Evolutionary conservation across 2,797 vertebrate species (phyloP), one percentile per base, ranked within the genome.

Genomic region (Acrocephalus scirpaceus): DNA sequence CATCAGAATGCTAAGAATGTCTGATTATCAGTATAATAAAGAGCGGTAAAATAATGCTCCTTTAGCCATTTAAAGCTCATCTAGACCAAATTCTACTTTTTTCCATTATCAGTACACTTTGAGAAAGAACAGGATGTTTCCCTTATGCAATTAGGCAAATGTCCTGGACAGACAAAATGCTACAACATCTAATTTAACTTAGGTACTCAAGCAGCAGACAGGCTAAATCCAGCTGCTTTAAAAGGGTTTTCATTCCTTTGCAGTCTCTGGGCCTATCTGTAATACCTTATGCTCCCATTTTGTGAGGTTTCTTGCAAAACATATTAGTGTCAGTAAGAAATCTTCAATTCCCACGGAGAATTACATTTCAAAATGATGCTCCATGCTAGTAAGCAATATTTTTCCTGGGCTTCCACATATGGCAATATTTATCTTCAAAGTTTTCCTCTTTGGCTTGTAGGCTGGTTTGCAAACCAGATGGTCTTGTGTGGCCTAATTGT

Each of bases 381-480:
- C 84, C 4, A 0, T 96, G 91, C 92, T 96, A 98, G 96, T 97
- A 97, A 98, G 97, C 96, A 97, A 98, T 96, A 96, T 97, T 98
- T 97, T 97, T 97, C 94, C 94, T 97, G 95, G 95, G 92, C 95
- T 97, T 98, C 95, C 98, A 98, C 98, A 98, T 98, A 97, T 98
- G 98, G 98, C 97, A 98, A 96, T 98, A 98, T 98, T 98, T 98
- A 98, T 98, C 98, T 98, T 98, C 97, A 98, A 98, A 98, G 98
- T 97, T 97, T 97, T 97, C 95, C 94, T 96, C 91, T 97, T 97
- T 98, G 98, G 97, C 98, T 98, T 95, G 30, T 71, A 84, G 93
- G 92, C 95, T 95, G 87, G 93, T 98, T 97, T 96, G 94, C 96
- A 93, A 97, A 97, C 97, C 97, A 98, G 97, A 97, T 98, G 97